Base-by-base conservation (phyloP, 1,140 invertebrate genomes). In the Chymomyza costata region DNA sequence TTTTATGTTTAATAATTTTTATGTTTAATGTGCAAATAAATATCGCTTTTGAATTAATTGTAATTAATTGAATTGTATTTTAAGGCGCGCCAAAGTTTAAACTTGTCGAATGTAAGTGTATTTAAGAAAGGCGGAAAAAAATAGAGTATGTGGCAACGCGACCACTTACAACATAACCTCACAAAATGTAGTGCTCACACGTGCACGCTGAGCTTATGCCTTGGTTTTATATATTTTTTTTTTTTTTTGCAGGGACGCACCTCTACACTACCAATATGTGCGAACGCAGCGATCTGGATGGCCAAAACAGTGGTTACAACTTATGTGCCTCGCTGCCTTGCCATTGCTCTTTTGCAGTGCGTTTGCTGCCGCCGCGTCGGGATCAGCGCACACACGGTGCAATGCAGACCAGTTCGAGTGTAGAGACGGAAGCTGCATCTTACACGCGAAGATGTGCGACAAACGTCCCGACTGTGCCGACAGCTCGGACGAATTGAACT, bases 391-490 rank as follows among this genome's bases (percentile, higher is more conserved):
- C 74, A 56, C 48, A 34, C 49, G 60, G 64, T 84, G 80, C 69
- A 37, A 69, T 56, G 61, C 53, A 49, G 65, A 73, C 45, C 58
- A 83, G 56, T 83, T 82, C 59, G 53, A 62, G 25, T 93, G 92
- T 62, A 87, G 87, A 39, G 87, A 89, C 62, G 86, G 87, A 10
- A 85, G 87, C 44, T 93, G 92, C 69, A 88, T 93, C 51, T 87
- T 87, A 8, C 78, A 82, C 1, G 80, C 88, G 39, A 93, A 90
- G 89, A 83, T 86, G 46, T 93, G 92, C 81, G 92, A 93, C 70
- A 88, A 89, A 11, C 46, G 37, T 1, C 83, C 87, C 40, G 91
- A 93, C 81, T 93, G 92, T 81, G 60, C 65, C 0, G 92, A 93
- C 70, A 86, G 86, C 30, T 89, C 88, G 39, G 92, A 93, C 81